Percentiles rank a stretch among this genome's conserved stretches.
phyloP scores from a whole-genome alignment of 2,113 vertebrate species.

The Tylochromis polylepis region DNA sequence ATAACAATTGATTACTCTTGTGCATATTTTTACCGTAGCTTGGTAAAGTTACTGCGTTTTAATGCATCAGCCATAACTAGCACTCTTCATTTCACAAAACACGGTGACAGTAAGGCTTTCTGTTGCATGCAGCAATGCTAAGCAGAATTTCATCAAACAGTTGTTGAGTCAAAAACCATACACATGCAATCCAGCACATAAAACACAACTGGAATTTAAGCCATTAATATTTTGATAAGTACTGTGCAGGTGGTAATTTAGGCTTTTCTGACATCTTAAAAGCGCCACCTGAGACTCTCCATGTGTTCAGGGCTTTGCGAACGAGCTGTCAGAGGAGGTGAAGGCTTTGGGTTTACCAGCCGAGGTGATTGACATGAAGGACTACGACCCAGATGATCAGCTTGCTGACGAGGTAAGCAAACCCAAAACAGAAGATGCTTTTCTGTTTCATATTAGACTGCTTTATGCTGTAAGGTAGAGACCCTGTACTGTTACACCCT shows the following conservation, averaged over 20 bases:
- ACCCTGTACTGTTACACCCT: background rate
- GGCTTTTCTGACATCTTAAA: background rate
- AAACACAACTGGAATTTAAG: background rate
- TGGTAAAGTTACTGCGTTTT: background rate
- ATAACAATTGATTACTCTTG: background rate
- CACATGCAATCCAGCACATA: background rate
- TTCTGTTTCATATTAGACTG: background rate
- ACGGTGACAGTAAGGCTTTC: background rate
- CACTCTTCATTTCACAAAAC: background rate
- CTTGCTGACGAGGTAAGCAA: slow-evolving; percentile 84
- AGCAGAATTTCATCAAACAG: background rate
- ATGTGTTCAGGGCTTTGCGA: slow-evolving; percentile 80
- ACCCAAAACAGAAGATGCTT: background rate
- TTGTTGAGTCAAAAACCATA: background rate
- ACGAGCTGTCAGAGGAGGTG: slow-evolving; percentile 75
- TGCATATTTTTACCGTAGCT: background rate
- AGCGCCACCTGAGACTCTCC: background rate
- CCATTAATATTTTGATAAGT: background rate
- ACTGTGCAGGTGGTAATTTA: background rate
- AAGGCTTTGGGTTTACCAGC: slow-evolving; percentile 67
- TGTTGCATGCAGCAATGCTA: background rate
- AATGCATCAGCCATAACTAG: background rate
- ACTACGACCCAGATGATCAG: slow-evolving; percentile 88
- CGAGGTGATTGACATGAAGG: slow-evolving; percentile 79
- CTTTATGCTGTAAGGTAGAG: background rate